These are phyloP conservation scores for Pyrgus malvae DNA, from an alignment of 2,888 invertebrate species.

Conservation along the genomic window DNA sequence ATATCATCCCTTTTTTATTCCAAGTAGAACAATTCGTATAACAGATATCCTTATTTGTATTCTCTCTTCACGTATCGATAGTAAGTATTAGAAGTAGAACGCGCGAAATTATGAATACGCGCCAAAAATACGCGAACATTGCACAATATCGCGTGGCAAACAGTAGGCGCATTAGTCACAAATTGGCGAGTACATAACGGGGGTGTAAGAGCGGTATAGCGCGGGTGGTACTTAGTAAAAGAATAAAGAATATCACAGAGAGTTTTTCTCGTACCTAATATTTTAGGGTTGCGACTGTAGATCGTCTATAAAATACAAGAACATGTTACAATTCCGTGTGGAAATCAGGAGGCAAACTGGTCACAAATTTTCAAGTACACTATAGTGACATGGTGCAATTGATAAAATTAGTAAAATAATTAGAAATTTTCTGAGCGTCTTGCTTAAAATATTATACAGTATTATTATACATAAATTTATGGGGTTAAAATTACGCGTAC, in stretches of 20 bases:
- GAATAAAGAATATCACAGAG: conserved; percentile 10
- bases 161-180: conserved; percentile 26
- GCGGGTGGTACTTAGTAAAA: conserved; percentile 20
- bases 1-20: too few relatives aligned
- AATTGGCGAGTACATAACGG: conserved; percentile 28
- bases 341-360: too few relatives aligned
- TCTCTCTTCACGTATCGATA: not conserved
- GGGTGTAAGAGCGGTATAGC: conserved; percentile 18
- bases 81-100: too few relatives aligned
- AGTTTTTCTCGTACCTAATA: not conserved
- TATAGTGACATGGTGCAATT: too few relatives aligned
- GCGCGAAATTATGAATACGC: not conserved
- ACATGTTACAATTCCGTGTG: too few relatives aligned
- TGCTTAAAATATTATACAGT: too few relatives aligned
- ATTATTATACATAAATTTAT: too few relatives aligned
- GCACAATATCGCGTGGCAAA: conserved; percentile 19
- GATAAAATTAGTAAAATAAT: too few relatives aligned
- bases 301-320: not conserved
- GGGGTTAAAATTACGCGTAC: too few relatives aligned
- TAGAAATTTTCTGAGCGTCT: too few relatives aligned
- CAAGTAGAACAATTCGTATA: not conserved
- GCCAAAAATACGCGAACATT: conserved; percentile 7
- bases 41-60: not conserved
- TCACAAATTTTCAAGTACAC: too few relatives aligned
- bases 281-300: not conserved